Evolutionary conservation across 2,888 invertebrate genomes (phyloP).

Genomic region (Parelbella ahira): DNA sequence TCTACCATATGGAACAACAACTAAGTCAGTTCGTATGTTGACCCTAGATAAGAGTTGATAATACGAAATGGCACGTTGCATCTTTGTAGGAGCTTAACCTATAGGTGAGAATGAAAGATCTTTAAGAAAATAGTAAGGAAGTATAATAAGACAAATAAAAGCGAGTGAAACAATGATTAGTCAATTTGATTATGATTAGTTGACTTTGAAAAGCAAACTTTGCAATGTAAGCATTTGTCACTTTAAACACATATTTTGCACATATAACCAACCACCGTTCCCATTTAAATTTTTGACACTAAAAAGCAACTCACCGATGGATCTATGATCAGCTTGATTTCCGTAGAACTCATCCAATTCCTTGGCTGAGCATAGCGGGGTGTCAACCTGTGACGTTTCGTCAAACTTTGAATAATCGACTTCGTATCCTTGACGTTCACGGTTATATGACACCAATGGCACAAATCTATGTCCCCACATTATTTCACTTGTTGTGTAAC

Average conservation of each 20-base stretch:
- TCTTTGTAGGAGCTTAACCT: slow-evolving; percentile 17
- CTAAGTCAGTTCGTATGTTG: slow-evolving; percentile 49
- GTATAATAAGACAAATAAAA: slow-evolving; percentile 8
- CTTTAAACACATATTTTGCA: slow-evolving; percentile 24
- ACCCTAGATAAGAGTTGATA: slow-evolving; percentile 57
- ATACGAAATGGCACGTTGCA: slow-evolving; percentile 33
- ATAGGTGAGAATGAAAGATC: slow-evolving; percentile 22
- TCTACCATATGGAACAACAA: slow-evolving; percentile 44
- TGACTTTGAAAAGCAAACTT: slow-evolving; percentile 7
- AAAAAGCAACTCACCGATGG: slow-evolving; percentile 70
- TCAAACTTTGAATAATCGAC: slow-evolving; percentile 92
- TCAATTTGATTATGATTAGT: not conserved
- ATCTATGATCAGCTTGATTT: slow-evolving; percentile 77
- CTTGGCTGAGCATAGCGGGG: slow-evolving; percentile 87
- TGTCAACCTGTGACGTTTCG: slow-evolving; percentile 88
- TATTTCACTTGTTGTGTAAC: slow-evolving; percentile 88
- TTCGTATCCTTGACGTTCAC: slow-evolving; percentile 86
- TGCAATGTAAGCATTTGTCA: slow-evolving; percentile 17
- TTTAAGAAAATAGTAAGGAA: slow-evolving; percentile 10
- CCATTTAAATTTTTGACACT: slow-evolving; percentile 29
- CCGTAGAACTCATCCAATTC: slow-evolving; percentile 84
- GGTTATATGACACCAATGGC: slow-evolving; percentile 86
- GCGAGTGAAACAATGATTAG: slow-evolving; percentile 11
- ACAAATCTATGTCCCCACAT: slow-evolving; percentile 91
- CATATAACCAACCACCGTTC: slow-evolving; percentile 47